A percentile compares a stretch with the other conserved stretches of the same genome.
Evolutionary conservation across 2,797 vertebrate genomes (phyloP).

Genomic region (Hemibagrus guttatus): DNA sequence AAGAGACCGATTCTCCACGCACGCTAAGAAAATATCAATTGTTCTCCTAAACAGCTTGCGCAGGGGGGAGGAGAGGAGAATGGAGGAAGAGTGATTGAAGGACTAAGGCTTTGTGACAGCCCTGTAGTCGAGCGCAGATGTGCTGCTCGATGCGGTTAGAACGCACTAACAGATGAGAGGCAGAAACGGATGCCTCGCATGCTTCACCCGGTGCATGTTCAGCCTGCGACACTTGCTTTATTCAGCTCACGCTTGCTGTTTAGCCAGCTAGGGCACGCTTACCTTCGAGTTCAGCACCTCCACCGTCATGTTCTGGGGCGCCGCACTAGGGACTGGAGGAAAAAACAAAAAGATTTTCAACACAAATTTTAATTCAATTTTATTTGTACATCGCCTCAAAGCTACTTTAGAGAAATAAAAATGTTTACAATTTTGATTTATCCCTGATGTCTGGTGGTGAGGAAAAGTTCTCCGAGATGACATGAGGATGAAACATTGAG

Average conservation of each 20-base stretch:
- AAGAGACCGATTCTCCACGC: slow-evolving; percentile 26
- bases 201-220: neutral
- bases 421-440: no score
- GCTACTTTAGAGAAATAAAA: no score
- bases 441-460: no score
- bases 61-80: slow-evolving; percentile 39
- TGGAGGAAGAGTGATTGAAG: slow-evolving; percentile 57
- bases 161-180: slow-evolving; percentile 46
- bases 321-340: slow-evolving; percentile 85
- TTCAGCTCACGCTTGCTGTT: neutral
- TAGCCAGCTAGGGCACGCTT: slow-evolving; percentile 56
- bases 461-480: no score
- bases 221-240: neutral
- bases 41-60: slow-evolving; percentile 35
- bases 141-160: slow-evolving; percentile 66
- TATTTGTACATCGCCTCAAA: no score
- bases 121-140: slow-evolving; percentile 57
- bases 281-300: slow-evolving; percentile 99
- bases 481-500: no score
- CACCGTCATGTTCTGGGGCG: slow-evolving; percentile 94
- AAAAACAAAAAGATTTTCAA: neutral
- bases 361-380: no score
- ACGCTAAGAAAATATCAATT: slow-evolving; percentile 51
- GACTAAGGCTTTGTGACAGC: slow-evolving; percentile 68
- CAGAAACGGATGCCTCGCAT: neutral